These are phyloP conservation scores for Halocynthia roretzi DNA, from an alignment of 23 tunicate species.

Conservation along the genomic window DNA sequence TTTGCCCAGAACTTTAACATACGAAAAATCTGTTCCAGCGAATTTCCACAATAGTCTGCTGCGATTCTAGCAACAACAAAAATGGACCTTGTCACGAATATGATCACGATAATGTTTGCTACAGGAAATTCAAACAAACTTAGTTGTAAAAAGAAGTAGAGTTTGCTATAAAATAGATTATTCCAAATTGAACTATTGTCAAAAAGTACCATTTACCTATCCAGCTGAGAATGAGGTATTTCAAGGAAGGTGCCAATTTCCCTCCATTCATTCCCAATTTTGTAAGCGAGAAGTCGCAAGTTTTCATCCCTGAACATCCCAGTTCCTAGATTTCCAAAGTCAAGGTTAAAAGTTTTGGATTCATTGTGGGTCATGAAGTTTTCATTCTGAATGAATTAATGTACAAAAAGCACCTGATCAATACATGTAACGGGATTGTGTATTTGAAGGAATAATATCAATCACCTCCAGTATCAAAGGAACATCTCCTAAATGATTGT, in stretches of 20 bases:
- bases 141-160: not conserved
- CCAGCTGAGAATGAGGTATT: conserved; percentile 32
- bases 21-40: conserved; percentile 55
- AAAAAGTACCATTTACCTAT: conserved; percentile 22
- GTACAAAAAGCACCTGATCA: not conserved
- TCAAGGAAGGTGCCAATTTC: conserved; percentile 51
- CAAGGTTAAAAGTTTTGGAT: not conserved
- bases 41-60: conserved; percentile 33
- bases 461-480: conserved; percentile 32
- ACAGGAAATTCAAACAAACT: not conserved
- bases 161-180: not conserved
- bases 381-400: conserved; percentile 16
- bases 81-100: not conserved
- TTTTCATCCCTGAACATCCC: conserved; percentile 75
- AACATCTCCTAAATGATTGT: conserved; percentile 31
- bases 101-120: not conserved
- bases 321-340: conserved; percentile 59
- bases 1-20: conserved; percentile 58
- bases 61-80: conserved; percentile 31
- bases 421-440: not conserved
- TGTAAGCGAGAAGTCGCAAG: conserved; percentile 37
- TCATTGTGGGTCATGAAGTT: conserved; percentile 6
- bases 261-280: conserved; percentile 70
- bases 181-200: not conserved
- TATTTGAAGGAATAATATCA: not conserved